Conservation (phyloP, 2,888 invertebrate genomes). For the Nephrocerus scutellatus region DNA sequence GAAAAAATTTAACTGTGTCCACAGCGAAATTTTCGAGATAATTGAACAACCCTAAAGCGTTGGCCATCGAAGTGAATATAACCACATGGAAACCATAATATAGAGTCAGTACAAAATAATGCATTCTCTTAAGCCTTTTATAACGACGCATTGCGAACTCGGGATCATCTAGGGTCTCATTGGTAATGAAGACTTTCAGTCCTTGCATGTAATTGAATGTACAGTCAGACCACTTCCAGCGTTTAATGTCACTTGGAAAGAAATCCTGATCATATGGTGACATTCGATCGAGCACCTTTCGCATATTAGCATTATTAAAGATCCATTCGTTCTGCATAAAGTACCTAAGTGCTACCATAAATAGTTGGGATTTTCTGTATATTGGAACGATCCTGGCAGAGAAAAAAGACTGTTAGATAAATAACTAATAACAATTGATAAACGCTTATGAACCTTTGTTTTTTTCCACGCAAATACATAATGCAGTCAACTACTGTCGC, state of each 20-base stretch:
- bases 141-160: too few relatives aligned
- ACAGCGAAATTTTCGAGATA: too few relatives aligned
- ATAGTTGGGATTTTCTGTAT: conserved; percentile 24
- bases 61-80: too few relatives aligned
- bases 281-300: conserved; percentile 23
- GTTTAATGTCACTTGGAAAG: conserved; percentile 25
- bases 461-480: conserved; percentile 14
- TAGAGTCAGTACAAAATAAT: too few relatives aligned
- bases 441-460: too few relatives aligned
- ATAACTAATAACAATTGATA: conserved; percentile 9
- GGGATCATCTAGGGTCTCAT: conserved; percentile 15
- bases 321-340: conserved; percentile 23
- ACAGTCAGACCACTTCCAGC: conserved; percentile 12
- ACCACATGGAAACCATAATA: too few relatives aligned
- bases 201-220: conserved; percentile 21
- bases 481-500: conserved; percentile 20
- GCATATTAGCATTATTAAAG: conserved; percentile 26
- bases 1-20: too few relatives aligned
- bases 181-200: conserved; percentile 19
- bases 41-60: too few relatives aligned
- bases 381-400: conserved; percentile 23
- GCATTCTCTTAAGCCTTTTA: too few relatives aligned
- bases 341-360: conserved; percentile 19
- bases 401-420: not conserved
- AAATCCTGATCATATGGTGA: conserved; percentile 21